These are phyloP conservation scores for Pogoniulus pusillus DNA, from an alignment of 2,797 vertebrate genomes.

Conservation along the genomic window DNA sequence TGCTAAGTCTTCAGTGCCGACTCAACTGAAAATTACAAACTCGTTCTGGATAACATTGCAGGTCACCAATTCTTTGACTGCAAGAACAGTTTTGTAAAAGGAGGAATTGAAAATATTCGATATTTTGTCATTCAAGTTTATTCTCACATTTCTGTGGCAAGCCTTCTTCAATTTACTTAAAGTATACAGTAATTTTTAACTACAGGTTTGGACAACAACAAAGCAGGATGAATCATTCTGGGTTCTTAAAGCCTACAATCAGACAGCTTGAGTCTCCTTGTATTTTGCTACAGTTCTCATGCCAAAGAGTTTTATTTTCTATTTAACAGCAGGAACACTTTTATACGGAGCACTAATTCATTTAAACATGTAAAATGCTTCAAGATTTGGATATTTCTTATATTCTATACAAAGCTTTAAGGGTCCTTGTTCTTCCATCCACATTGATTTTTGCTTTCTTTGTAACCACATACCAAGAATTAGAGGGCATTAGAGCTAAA, in stretches of 20 bases:
- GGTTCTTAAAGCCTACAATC: slow-evolving; percentile 68
- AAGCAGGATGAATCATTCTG: slow-evolving; percentile 64
- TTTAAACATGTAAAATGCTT: not conserved
- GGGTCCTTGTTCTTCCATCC: not conserved
- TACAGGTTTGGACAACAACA: slow-evolving; percentile 64
- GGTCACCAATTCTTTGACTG: slow-evolving; percentile 48
- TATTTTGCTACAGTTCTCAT: slow-evolving; percentile 54
- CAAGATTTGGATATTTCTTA: not conserved
- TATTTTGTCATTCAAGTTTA: slow-evolving; percentile 62
- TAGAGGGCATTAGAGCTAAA: slow-evolving; percentile 57
- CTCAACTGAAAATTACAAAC: slow-evolving; percentile 57
- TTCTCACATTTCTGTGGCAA: slow-evolving; percentile 53
- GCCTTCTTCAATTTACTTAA: slow-evolving; percentile 60
- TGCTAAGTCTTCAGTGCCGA: slow-evolving; percentile 37
- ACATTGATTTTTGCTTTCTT: slow-evolving; percentile 2
- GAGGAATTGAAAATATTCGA: slow-evolving; percentile 35
- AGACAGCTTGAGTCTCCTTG: slow-evolving; percentile 56
- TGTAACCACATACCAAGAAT: slow-evolving; percentile 22
- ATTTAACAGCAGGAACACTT: slow-evolving; percentile 18
- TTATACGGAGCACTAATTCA: slow-evolving; percentile 3
- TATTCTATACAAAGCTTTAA: not conserved
- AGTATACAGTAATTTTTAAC: slow-evolving; percentile 64
- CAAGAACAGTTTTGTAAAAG: slow-evolving; percentile 32
- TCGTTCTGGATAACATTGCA: slow-evolving; percentile 48
- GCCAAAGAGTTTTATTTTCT: slow-evolving; percentile 47